Base-by-base conservation (phyloP, 53 echinoderm and acorn worm species). In the Patiria pectinifera region DNA sequence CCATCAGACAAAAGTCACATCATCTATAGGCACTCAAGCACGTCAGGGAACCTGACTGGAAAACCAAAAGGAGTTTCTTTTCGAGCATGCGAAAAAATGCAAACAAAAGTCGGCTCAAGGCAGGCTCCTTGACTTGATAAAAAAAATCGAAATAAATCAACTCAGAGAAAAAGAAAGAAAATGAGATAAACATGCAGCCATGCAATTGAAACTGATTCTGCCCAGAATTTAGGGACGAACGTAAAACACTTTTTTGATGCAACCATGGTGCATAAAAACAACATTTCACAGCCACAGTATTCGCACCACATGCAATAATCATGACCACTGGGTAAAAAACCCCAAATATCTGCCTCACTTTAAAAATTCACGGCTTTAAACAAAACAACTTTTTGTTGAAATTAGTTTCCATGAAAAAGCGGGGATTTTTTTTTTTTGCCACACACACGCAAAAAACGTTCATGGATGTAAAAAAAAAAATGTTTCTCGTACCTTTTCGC, bases 401-500 rank as follows among this genome's bases (percentile, higher is more conserved):
- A 24, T 83, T 62, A 6, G 11, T 83, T n/a, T 83, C 25, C 15
- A n/a, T n/a, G 21, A 83, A 83, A 83, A 58, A 12, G 24, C 58
- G 58, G 59, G 25, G 11, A 83, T 11, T 46, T 26, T 26, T 15
- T 14, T 11, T 6, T 18, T 59, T 79, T 0, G 82, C 83, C 59
- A 59, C 59, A 82, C 60, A 82, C 66, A 66, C 66, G 66, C 19
- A 18, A 66, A 18, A 59, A 82, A 59, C 16, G 71, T 6, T 3
- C 45, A 86, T 71, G 48, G 53, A 72, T 48, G 85, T n/a, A 61
- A 24, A 15, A 89, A 59, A 90, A 81, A 47, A 18, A 1, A 21
- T 90, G 81, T 81, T 84, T 82, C 69, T 81, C 90, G 81, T 90
- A 90, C 90, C 90, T 90, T 90, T 80, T 90, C 90, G 80, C 90